Conservation (phyloP, 1,140 invertebrate genomes). For the Drosophila leontia region DNA sequence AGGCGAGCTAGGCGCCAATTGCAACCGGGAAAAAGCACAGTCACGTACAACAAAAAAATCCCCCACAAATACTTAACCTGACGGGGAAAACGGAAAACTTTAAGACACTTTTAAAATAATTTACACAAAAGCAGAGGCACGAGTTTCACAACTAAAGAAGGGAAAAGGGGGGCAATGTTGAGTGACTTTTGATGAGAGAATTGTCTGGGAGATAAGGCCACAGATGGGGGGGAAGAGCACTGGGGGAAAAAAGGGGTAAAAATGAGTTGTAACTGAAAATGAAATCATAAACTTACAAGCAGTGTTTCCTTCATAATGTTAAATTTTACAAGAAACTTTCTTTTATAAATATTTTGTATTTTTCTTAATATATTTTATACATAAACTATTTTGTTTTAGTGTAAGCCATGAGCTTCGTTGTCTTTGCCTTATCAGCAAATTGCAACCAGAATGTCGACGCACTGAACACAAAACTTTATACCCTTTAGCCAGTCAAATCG, state of each 20-base stretch:
- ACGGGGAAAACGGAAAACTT: conserved; percentile 48
- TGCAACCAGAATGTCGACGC: conserved; percentile 68
- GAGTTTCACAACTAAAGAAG: neutral
- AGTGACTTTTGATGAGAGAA: conserved; percentile 73
- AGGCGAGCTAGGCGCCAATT: conserved; percentile 44
- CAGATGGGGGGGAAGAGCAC: neutral
- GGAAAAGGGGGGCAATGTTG: conserved; percentile 24
- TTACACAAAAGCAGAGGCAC: conserved; percentile 31
- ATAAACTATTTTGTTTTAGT: neutral
- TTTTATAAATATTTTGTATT: neutral
- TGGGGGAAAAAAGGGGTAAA: neutral
- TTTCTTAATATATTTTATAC: neutral
- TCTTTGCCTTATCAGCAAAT: conserved; percentile 67
- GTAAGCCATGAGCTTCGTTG: conserved; percentile 20
- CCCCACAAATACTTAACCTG: conserved; percentile 33
- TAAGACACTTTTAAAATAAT: conserved; percentile 76
- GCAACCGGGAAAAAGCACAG: conserved; percentile 43
- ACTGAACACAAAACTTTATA: conserved; percentile 58
- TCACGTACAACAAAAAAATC: conserved; percentile 40
- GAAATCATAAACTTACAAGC: neutral
- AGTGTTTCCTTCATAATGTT: neutral
- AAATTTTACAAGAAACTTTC: neutral
- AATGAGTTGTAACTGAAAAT: too few species aligned
- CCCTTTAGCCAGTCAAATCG: conserved; percentile 60
- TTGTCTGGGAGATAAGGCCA: conserved; percentile 26